Conservation (phyloP, 2,113 vertebrate species). For the Anthoscopus minutus region DNA sequence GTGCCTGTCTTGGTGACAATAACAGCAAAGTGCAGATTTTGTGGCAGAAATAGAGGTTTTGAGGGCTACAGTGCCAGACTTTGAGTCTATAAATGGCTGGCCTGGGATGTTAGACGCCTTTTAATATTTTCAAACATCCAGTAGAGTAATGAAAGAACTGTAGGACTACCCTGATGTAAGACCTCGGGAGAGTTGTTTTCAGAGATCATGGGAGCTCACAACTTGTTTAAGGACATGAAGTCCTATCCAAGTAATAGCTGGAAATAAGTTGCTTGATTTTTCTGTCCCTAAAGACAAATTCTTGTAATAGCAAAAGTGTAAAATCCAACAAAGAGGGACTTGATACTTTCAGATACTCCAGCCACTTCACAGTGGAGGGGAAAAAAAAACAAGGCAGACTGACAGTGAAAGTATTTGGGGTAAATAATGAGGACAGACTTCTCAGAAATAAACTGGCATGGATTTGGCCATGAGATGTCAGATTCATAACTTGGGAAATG, state of each 20-base stretch:
- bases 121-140: conserved; percentile 64
- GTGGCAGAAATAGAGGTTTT: conserved; percentile 47
- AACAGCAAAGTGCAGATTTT: not conserved
- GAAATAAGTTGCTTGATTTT: conserved; percentile 61
- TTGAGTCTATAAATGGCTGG: conserved; percentile 48
- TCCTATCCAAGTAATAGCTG: conserved; percentile 48
- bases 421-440: conserved; percentile 55
- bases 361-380: not conserved
- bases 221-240: conserved; percentile 59
- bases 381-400: not conserved
- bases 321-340: conserved; percentile 50
- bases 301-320: conserved; percentile 57
- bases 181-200: conserved; percentile 46
- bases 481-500: conserved; percentile 58
- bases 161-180: conserved; percentile 42
- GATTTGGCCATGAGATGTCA: conserved; percentile 55
- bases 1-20: not conserved
- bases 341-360: conserved; percentile 28
- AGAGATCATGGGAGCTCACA: conserved; percentile 40
- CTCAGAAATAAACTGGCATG: conserved; percentile 46
- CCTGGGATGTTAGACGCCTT: conserved; percentile 58
- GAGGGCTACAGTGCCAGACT: not conserved
- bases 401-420: conserved; percentile 45
- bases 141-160: conserved; percentile 57
- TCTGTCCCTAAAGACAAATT: conserved; percentile 57